Evolutionary conservation across 2,888 invertebrate genomes (phyloP).

Genomic region (Nomada hirtipes): DNA sequence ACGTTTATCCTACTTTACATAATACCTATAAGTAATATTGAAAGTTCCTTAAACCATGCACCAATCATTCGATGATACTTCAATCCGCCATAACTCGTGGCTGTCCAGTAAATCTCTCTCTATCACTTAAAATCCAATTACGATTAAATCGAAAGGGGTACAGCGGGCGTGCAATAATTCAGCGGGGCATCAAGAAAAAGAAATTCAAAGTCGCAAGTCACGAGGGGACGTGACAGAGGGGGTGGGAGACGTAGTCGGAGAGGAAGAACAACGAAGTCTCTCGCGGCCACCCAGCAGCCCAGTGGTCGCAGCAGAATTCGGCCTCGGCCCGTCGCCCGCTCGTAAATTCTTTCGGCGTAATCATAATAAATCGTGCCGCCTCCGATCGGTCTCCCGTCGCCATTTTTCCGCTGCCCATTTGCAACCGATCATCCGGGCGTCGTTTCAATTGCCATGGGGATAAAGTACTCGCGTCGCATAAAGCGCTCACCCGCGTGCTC

Average conservation of each 20-base stretch:
- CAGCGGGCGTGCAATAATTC: conserved; percentile 15
- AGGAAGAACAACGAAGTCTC: conserved; percentile 20
- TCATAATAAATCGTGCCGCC: conserved; percentile 57
- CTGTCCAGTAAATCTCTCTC: conserved; percentile 20
- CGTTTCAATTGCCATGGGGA: conserved; percentile 60
- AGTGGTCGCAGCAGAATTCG: conserved; percentile 32
- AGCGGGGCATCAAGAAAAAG: conserved; percentile 17
- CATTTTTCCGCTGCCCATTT: conserved; percentile 52
- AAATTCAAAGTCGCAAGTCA: conserved; percentile 37
- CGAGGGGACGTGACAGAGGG: conserved; percentile 9
- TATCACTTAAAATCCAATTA: conserved; percentile 38
- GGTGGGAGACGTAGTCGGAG: neutral
- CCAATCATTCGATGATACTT: conserved; percentile 31
- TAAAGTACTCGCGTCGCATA: conserved; percentile 57
- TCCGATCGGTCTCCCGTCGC: conserved; percentile 53
- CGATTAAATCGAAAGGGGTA: conserved; percentile 27
- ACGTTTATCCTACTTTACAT: conserved; percentile 5
- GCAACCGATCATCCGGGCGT: conserved; percentile 62
- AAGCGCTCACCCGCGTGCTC: conserved; percentile 50
- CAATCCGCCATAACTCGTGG: conserved; percentile 26
- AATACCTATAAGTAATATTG: neutral
- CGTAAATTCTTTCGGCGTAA: conserved; percentile 55
- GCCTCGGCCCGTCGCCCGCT: conserved; percentile 29
- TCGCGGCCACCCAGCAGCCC: conserved; percentile 38
- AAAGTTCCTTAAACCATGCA: conserved; percentile 5